Evolutionary conservation across 2,797 vertebrate species (phyloP).

Genomic region (Columba guinea): DNA sequence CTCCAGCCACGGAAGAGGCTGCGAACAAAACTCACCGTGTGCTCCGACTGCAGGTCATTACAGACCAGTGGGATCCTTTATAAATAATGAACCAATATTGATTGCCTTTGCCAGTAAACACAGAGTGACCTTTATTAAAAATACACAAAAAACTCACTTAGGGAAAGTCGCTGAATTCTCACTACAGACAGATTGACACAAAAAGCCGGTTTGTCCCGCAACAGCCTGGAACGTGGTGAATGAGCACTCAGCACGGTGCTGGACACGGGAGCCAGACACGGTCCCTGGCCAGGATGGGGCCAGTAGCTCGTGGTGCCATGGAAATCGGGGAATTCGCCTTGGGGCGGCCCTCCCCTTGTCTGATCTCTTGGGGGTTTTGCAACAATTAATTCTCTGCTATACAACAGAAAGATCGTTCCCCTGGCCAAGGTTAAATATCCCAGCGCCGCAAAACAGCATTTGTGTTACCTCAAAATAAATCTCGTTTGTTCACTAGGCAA

Average conservation of each 20-base stretch:
- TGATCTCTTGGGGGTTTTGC: background rate
- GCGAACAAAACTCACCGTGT: fast-evolving
- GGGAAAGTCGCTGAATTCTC: slow-evolving; percentile 11
- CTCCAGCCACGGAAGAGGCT: background rate
- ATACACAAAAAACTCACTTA: slow-evolving; percentile 60
- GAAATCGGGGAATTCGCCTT: background rate
- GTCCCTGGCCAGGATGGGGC: fast-evolving
- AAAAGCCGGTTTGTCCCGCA: background rate
- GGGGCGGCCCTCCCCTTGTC: background rate
- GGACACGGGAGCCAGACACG: background rate
- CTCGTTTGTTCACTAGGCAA: background rate
- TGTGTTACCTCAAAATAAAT: background rate
- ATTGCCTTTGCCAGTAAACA: slow-evolving; percentile 66
- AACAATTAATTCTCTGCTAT: slow-evolving; percentile 9
- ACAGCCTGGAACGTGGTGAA: background rate
- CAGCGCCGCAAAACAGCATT: background rate
- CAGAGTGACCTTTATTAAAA: slow-evolving; percentile 69
- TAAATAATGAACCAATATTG: slow-evolving; percentile 65
- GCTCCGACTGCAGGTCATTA: background rate
- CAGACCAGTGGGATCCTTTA: slow-evolving; percentile 41
- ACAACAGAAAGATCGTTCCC: background rate
- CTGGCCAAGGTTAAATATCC: slow-evolving; percentile 37
- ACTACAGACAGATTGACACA: slow-evolving; percentile 6
- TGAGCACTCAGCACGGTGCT: background rate
- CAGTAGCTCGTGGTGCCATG: background rate